Base-by-base conservation (phyloP, 1,140 invertebrate genomes). In the Anastrepha obliqua region DNA sequence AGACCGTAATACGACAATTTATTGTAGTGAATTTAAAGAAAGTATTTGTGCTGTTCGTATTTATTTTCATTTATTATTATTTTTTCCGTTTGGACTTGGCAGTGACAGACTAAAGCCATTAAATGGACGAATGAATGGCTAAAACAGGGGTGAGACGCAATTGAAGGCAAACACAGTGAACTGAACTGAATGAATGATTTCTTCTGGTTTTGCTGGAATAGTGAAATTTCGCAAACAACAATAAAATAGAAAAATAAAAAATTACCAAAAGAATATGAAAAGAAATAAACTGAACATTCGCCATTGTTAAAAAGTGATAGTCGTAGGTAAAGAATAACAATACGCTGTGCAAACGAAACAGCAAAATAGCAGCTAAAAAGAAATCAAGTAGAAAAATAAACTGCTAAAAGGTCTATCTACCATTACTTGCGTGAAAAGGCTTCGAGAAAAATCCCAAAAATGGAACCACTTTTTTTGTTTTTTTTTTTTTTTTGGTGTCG, bases 251-350 rank as follows among this genome's bases (percentile, higher is more conserved):
- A 74, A 74, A 74, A 47, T 5, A 47, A 74, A 47, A 74, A 7
- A 44, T 47, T 15, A 29, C 29, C 29, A 47, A 67, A 67, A 67
- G 39, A 74, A 17, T 47, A 29, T 29, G 29, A 29, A 67, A 67
- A 42, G 3, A 67, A 39, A 74, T 17, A 13, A 70, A 70, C 17
- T 15, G 15, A 47, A 70, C 42, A 15, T 39, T 44, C 67, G 15
- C 42, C 67, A 74, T 74, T 74, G 67, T 74, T 74, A 74, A 47
- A 74, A 47, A 74, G 67, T 74, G 67, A 74, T 74, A 74, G 67
- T 67, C 65, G 65, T 67, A 67, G 39, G 39, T 67, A 67, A 67
- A 42, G 65, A 67, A 67, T 42, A 47, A 47, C 67, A n/a, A 74
- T 17, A 7, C 4, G 67, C 39, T 6, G 67, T 70, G 67, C 67